Conservation (phyloP, 2,888 invertebrate species). For the Watsonalla binaria region DNA sequence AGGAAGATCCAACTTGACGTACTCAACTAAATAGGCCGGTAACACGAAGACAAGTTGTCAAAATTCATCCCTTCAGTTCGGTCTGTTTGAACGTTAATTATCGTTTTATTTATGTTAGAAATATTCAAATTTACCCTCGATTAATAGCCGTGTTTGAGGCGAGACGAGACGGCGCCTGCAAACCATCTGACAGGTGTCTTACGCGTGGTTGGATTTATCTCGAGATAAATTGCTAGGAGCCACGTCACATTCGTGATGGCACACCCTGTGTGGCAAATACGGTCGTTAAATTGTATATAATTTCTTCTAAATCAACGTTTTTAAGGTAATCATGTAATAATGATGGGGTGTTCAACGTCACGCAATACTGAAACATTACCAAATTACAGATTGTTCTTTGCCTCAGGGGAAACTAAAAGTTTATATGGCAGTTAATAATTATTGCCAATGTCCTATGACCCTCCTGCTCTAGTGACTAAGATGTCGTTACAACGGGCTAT, state of each 20-base stretch:
- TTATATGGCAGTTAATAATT: no score
- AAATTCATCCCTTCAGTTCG: slow-evolving; percentile 54
- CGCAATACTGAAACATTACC: no score
- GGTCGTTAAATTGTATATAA: neutral
- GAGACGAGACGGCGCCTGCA: slow-evolving; percentile 57
- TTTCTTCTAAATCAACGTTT: no score
- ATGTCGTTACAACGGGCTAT: no score
- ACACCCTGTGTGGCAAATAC: slow-evolving; percentile 27
- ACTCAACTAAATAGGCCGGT: slow-evolving; percentile 35
- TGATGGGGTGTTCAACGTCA: no score
- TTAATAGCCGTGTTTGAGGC: slow-evolving; percentile 52
- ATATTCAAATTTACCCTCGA: slow-evolving; percentile 64
- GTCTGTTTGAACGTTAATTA: slow-evolving; percentile 66
- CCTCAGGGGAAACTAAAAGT: no score
- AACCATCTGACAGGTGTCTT: slow-evolving; percentile 67
- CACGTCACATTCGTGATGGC: slow-evolving; percentile 24
- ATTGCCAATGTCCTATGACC: no score
- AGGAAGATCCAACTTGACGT: slow-evolving; percentile 13
- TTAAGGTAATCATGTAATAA: no score
- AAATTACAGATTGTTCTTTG: no score
- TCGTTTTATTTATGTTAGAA: slow-evolving; percentile 65
- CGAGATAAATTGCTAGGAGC: slow-evolving; percentile 54
- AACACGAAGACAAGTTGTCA: slow-evolving; percentile 55
- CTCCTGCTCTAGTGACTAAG: no score
- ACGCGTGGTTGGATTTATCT: slow-evolving; percentile 65